phyloP scores from a whole-genome alignment of 1,140 invertebrate species.

The Notospermus geniculatus region DNA sequence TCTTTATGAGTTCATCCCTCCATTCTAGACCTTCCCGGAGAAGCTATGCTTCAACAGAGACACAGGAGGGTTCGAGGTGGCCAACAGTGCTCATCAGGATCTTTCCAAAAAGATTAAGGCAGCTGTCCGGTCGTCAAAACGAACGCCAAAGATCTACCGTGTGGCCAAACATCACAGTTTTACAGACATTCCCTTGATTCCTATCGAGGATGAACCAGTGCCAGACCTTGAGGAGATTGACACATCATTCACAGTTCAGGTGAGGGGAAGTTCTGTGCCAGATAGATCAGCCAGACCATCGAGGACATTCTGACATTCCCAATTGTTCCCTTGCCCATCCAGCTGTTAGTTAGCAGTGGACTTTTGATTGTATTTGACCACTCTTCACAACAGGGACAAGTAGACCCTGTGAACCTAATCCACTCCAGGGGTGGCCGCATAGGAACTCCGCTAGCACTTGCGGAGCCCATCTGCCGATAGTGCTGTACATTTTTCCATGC shows the following conservation, averaged over 20 bases:
- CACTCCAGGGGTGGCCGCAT: too few species aligned
- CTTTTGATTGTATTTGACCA: too few species aligned
- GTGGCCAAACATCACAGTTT: conserved; percentile 44
- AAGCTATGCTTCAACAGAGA: conserved; percentile 50
- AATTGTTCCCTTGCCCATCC: too few species aligned
- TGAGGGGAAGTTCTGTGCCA: too few species aligned
- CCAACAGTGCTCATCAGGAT: conserved; percentile 40
- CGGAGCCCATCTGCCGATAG: too few species aligned
- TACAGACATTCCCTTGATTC: conserved; percentile 46
- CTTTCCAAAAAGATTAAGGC: conserved; percentile 50
- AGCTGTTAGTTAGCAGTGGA: too few species aligned
- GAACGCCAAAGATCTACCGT: conserved; percentile 38
- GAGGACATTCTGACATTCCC: too few species aligned
- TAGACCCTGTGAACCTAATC: too few species aligned
- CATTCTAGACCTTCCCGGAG: conserved; percentile 48
- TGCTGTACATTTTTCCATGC: too few species aligned
- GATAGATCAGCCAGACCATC: too few species aligned
- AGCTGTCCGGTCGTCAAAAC: conserved; percentile 40
- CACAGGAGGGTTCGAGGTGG: conserved; percentile 51
- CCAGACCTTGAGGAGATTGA: conserved; percentile 45
- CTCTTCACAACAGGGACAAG: too few species aligned
- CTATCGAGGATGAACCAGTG: conserved; percentile 39
- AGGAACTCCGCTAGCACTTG: too few species aligned
- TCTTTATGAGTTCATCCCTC: neutral
- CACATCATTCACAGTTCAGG: conserved; percentile 46